phyloP scores from a whole-genome alignment of 2,797 vertebrate genomes.

The Sebastes hubbsi region DNA sequence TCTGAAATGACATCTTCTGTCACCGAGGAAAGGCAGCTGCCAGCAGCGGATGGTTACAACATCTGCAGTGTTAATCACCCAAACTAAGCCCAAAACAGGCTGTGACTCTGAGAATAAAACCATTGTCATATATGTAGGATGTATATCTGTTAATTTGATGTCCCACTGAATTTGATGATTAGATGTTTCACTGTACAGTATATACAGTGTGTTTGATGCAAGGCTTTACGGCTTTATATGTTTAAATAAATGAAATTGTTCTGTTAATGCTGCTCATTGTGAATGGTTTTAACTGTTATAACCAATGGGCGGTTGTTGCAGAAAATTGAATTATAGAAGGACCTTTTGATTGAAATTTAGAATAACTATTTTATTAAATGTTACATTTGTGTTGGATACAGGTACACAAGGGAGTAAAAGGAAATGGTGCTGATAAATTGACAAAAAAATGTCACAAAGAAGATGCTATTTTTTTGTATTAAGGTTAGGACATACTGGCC shows the following conservation, averaged over 20 bases:
- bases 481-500: neutral
- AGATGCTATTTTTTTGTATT: neutral
- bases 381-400: neutral
- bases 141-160: neutral
- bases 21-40: neutral
- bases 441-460: neutral
- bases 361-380: neutral
- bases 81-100: neutral
- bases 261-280: too few relatives aligned
- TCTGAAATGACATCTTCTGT: neutral
- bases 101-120: neutral
- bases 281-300: neutral
- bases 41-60: neutral
- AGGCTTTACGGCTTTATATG: too few relatives aligned
- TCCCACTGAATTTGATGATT: neutral
- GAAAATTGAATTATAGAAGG: neutral
- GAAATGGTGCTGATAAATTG: neutral
- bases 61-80: slow-evolving; percentile 46
- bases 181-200: neutral
- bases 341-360: neutral
- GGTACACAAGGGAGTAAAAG: neutral
- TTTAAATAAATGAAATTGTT: too few relatives aligned
- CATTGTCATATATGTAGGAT: neutral
- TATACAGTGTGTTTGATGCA: neutral
- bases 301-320: neutral